Percentiles rank a stretch among this genome's conserved stretches.
phyloP scores from a whole-genome alignment of 2,797 vertebrate species.

The Alectoris magna region DNA sequence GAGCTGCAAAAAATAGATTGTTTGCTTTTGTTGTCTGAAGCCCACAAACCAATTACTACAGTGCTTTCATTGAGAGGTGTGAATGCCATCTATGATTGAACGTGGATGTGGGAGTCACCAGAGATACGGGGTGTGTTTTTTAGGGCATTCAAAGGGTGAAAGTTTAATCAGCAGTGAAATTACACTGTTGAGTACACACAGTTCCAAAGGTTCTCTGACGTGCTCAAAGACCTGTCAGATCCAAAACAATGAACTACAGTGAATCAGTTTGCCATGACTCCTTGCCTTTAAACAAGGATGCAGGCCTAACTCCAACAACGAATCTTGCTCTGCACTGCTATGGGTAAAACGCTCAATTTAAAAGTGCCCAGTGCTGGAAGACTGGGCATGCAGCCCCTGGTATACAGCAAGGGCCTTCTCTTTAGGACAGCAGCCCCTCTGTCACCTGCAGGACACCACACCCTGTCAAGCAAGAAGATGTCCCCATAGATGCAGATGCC shows the following conservation, averaged over 20 bases:
- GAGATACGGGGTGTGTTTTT: neutral
- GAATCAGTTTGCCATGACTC: neutral
- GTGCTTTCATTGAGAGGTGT: neutral
- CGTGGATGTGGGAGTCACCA: accelerated
- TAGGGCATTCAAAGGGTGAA: neutral
- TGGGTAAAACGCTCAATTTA: accelerated
- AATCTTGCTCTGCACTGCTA: neutral
- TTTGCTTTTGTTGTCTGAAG: neutral
- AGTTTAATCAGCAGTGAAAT: neutral
- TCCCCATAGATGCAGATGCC: too few species aligned
- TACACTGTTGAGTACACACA: neutral
- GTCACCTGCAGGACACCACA: neutral
- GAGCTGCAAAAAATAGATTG: neutral
- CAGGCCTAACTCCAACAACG: neutral
- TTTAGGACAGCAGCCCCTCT: neutral
- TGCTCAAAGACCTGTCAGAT: neutral
- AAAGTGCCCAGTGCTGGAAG: neutral
- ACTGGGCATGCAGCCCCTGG: accelerated
- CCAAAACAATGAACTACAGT: accelerated
- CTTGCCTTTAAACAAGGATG: too few species aligned
- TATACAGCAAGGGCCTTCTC: neutral
- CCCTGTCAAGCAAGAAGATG: neutral
- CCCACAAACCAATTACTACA: neutral
- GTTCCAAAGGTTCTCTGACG: neutral
- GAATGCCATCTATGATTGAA: neutral